A percentile compares a stretch with the other conserved stretches of the same genome.
Conservation (phyloP, 2,888 invertebrate species). For the Lucinisca nassula region DNA sequence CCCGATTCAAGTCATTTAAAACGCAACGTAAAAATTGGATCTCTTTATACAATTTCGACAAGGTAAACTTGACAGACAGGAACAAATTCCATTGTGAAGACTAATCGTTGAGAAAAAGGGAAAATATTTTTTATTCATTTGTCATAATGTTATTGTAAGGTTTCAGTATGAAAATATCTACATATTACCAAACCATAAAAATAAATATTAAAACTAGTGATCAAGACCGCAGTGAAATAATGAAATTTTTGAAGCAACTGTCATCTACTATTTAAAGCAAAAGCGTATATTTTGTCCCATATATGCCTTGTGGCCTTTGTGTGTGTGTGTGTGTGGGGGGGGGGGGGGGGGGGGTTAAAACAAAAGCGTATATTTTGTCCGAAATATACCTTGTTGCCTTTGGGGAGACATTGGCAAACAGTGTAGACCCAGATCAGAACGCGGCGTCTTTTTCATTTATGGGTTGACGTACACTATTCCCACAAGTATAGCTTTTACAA, state of each 20-base stretch:
- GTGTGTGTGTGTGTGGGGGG: too few relatives aligned
- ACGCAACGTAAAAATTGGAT: background rate
- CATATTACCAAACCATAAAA: background rate
- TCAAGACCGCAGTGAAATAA: background rate
- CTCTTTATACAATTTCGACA: background rate
- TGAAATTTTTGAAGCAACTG: background rate
- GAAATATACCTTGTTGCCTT: too few relatives aligned
- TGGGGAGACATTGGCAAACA: too few relatives aligned
- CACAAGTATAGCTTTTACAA: too few relatives aligned
- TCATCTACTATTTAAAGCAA: too few relatives aligned
- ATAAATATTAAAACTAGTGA: constrained; percentile 7
- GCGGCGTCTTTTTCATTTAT: too few relatives aligned
- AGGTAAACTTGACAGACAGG: background rate
- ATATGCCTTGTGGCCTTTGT: too few relatives aligned
- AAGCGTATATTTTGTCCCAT: too few relatives aligned
- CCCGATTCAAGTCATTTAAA: background rate
- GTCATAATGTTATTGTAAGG: constrained; percentile 16
- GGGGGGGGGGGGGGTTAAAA: too few relatives aligned
- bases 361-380: too few relatives aligned
- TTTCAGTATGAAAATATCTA: background rate
- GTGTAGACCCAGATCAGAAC: too few relatives aligned
- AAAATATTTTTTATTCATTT: constrained; percentile 3
- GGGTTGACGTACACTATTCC: too few relatives aligned
- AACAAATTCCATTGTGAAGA: background rate
- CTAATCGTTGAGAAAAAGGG: background rate